Evolutionary conservation across 2,888 invertebrate species (phyloP), one percentile per base, ranked within the genome.

Genomic region (Aporophyla nigra): DNA sequence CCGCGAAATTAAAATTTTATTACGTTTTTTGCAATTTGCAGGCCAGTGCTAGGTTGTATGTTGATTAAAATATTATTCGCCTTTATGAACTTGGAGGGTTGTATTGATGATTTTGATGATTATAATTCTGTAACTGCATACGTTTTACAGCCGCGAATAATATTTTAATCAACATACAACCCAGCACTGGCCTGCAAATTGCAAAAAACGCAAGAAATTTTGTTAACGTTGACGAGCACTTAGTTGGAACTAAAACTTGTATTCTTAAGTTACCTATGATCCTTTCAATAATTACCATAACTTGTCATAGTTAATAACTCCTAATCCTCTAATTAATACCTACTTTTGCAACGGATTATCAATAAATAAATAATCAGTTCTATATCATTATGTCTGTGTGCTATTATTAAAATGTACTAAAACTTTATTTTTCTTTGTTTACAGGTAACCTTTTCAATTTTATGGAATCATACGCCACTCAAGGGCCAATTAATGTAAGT

Each of bases 381-480:
- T 43, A 0, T 21, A 49, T 19, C 2, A 9, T 66, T 43, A 7
- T 51, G 40, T 46, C 43, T 6, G 49, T n/a, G 33, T 46, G n/a
- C 12, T 9, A 16, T 40, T 24, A 78, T 43, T 59, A 49, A 49
- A 75, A 58, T n/a, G 2, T 53, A 67, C 21, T 85, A 46, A 70
- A 76, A 65, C 0, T 51, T 2, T 33, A 9, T 59, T 71, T 82
- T 77, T 82, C 33, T 83, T 78, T 79, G 2, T 68, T 86, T 83
- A 19, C 88, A 87, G 86, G 86, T 86, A 87, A 81, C 80, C 14
- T 1, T 53, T 72, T 43, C 51, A 24, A 33, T 69, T 74, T 82
- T 43, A 84, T 63, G 67, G 62, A 56, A 71, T 62, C 46, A 62
- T 43, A 54, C 56, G 16, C 56, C 16, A 19, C 61, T 58, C 59